Evolutionary conservation across 2,113 vertebrate genomes (phyloP).

Genomic region (Ciconia maguari): DNA sequence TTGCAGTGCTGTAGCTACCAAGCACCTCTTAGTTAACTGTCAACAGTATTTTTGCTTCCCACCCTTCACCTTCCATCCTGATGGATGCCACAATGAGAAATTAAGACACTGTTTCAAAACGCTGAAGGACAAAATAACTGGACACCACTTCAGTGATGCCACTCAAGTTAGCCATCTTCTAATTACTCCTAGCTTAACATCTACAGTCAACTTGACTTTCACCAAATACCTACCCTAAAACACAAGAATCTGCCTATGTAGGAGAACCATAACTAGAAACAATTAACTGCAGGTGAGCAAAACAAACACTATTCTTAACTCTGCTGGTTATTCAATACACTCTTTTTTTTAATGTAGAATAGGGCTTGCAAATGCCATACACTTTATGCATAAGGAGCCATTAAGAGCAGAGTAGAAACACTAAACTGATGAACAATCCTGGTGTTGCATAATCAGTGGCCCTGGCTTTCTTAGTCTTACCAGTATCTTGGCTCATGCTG

Average conservation of each 20-base stretch:
- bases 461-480: neutral
- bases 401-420: neutral
- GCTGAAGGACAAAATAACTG: neutral
- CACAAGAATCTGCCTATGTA: neutral
- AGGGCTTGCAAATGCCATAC: neutral
- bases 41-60: neutral
- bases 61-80: neutral
- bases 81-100: neutral
- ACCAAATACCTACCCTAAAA: neutral
- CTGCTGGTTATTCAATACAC: neutral
- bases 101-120: neutral
- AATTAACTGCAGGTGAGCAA: neutral
- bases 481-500: neutral
- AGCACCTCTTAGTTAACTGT: neutral
- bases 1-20: neutral
- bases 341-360: accelerated
- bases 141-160: neutral
- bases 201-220: neutral
- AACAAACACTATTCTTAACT: neutral
- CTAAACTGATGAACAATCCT: neutral
- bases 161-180: neutral
- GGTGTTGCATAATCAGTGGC: neutral
- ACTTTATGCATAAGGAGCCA: neutral
- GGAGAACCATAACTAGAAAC: neutral
- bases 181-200: neutral